Evolutionary conservation across 2,888 invertebrate species (phyloP), one percentile per base, ranked within the genome.

Genomic region (Acheta domesticus): DNA sequence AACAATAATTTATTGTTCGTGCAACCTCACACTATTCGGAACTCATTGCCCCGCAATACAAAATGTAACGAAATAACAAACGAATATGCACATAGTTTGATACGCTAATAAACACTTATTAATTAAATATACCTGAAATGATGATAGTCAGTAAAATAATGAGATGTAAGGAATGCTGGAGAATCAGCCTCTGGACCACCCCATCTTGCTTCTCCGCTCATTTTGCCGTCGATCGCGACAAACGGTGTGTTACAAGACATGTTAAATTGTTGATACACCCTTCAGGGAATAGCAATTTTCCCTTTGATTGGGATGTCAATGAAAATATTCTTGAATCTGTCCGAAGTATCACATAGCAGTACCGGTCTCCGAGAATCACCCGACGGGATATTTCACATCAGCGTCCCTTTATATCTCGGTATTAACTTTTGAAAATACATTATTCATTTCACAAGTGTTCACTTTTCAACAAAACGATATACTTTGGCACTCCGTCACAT

Each of bases 311-410:
- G n/a, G 62, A 62, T 62, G 62, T 19, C 62, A 62, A 5, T 36
- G 36, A 36, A 62, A 62, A n/a, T 62, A 19, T 62, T 62, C 62
- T 62, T 62, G n/a, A 12, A 19, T 62, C 62, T 62, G 14, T 62
- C n/a, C 62, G n/a, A n/a, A 62, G n/a, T n/a, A n/a, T 62, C 62
- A 62, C 62, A 62, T 62, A 62, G 14, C 62, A 62, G n/a, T 62
- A n/a, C 62, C 62, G 36, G 62, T 62, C 62, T 19, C 62, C 4
- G 62, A 19, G 62, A 16, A 62, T n/a, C 62, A 62, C n/a, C n/a
- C 36, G 14, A 62, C 62, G 62, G n/a, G 36, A 62, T 19, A 62
- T 14, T 62, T 62, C n/a, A 62, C 62, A n/a, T 62, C 14, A 62
- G 62, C 62, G n/a, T 12, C n/a, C n/a, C 62, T 62, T 62, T 62